phyloP scores from a whole-genome alignment of 2,797 vertebrate genomes.

The Urocyon cinereoargenteus region DNA sequence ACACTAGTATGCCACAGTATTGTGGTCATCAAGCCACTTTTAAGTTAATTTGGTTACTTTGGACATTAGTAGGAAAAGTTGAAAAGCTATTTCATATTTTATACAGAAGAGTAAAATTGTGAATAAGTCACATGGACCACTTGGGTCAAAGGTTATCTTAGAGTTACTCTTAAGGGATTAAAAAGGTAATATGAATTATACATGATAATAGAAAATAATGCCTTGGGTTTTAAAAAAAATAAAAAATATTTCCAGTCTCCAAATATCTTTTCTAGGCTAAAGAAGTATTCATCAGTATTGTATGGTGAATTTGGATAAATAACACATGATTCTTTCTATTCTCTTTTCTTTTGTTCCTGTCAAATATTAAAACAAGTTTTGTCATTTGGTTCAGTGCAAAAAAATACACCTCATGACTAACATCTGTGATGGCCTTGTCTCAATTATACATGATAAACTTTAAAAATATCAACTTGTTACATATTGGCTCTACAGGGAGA shows the following conservation, averaged over 20 bases:
- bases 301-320: background rate
- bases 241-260: background rate
- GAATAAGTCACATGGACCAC: background rate
- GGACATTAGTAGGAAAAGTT: constrained; percentile 23
- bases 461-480: background rate
- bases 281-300: background rate
- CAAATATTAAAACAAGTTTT: constrained; percentile 23
- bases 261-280: constrained; percentile 23
- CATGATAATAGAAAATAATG: constrained; percentile 20
- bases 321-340: background rate
- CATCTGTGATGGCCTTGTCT: constrained; percentile 21
- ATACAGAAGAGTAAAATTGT: constrained; percentile 15
- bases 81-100: background rate
- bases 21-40: background rate
- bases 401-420: background rate
- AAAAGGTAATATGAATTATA: background rate
- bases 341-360: background rate
- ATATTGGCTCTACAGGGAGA: background rate
- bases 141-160: background rate
- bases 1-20: background rate
- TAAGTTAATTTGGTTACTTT: constrained; percentile 32
- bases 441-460: background rate
- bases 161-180: background rate
- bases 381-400: constrained; percentile 36
- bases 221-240: background rate